Conservation (phyloP, 1,140 invertebrate species). For the Temnothorax longispinosus region DNA sequence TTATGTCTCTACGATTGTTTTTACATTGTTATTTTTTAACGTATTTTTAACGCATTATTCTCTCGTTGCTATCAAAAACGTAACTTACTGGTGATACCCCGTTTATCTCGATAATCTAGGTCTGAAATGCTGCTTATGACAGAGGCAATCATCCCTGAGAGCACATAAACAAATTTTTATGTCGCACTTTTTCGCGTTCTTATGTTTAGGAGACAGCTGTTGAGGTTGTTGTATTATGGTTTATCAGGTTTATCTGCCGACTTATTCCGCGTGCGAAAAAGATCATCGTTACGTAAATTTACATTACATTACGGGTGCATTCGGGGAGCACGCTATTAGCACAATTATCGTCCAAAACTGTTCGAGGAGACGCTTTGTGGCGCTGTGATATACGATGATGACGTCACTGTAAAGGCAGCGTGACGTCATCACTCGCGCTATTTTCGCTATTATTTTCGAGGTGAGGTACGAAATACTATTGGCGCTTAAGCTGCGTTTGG, state of each 20-base stretch:
- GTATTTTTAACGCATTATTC: not conserved
- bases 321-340: too few species aligned
- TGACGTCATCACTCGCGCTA: too few species aligned
- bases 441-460: too few species aligned
- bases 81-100: not conserved
- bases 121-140: not conserved
- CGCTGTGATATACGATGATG: too few species aligned
- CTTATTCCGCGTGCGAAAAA: not conserved
- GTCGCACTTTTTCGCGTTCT: not conserved
- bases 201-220: not conserved
- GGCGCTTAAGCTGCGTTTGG: too few species aligned
- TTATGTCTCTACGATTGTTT: not conserved
- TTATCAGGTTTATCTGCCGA: conserved; percentile 11
- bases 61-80: not conserved
- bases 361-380: too few species aligned
- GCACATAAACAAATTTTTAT: not conserved
- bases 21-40: not conserved
- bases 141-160: not conserved
- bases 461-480: too few species aligned
- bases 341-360: too few species aligned
- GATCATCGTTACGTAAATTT: not conserved
- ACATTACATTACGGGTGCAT: not conserved
- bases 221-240: not conserved
- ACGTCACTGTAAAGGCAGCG: too few species aligned
- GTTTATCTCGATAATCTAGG: not conserved